phyloP scores from a whole-genome alignment of 92 coral and sea anemone species.

The Blastomussa wellsi region DNA sequence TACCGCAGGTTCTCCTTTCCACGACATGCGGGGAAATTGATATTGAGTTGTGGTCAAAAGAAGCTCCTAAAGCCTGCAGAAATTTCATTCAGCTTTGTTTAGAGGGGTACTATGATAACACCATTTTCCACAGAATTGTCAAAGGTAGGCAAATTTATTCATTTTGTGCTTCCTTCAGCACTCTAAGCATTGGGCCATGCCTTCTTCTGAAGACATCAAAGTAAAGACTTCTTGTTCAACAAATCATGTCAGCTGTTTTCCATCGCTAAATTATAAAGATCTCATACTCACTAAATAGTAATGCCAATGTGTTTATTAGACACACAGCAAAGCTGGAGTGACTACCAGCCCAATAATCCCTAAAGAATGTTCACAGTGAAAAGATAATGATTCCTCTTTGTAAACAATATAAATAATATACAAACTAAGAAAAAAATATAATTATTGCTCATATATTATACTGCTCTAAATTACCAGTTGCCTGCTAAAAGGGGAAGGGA shows the following conservation, averaged over 20 bases:
- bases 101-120: constrained; percentile 93
- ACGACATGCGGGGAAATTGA: constrained; percentile 95
- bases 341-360: background rate
- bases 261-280: background rate
- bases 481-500: too few species aligned
- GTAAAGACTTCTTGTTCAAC: too few species aligned
- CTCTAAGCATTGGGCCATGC: too few species aligned
- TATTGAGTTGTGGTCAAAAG: constrained; percentile 95
- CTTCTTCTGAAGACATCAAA: too few species aligned
- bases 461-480: too few species aligned
- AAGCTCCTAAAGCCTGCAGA: constrained; percentile 96
- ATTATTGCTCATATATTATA: too few species aligned
- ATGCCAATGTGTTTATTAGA: background rate
- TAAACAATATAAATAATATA: too few species aligned
- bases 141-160: constrained; percentile 74
- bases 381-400: too few species aligned
- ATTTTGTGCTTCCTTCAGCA: too few species aligned
- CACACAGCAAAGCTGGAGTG: background rate
- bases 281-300: background rate
- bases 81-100: constrained; percentile 92
- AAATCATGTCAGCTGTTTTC: background rate
- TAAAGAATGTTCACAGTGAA: background rate
- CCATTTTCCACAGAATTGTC: constrained; percentile 93
- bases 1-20: constrained; percentile 71
- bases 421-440: too few species aligned